Evolutionary conservation across 2,113 vertebrate species (phyloP).

Genomic region (Peromyscus californicus): DNA sequence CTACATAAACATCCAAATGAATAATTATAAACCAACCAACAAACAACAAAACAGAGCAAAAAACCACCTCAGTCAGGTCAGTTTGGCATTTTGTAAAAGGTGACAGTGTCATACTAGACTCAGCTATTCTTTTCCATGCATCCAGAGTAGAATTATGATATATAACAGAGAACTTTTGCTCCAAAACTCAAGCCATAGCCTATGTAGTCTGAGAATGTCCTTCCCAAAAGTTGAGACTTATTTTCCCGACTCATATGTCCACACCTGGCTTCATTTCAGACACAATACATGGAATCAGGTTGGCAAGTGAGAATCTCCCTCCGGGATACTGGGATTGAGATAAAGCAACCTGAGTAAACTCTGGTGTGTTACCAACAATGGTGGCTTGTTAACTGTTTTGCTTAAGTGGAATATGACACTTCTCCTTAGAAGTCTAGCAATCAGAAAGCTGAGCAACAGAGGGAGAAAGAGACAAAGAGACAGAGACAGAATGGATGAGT

Average conservation of each 20-base stretch:
- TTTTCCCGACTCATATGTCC: background rate
- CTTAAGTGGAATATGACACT: background rate
- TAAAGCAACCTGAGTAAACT: background rate
- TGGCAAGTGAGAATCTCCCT: background rate
- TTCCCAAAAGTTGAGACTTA: background rate
- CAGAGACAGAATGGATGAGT: background rate
- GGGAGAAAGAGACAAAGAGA: background rate
- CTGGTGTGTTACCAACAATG: background rate
- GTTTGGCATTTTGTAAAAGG: background rate
- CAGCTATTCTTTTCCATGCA: background rate
- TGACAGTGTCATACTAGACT: background rate
- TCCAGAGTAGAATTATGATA: background rate
- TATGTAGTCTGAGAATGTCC: background rate
- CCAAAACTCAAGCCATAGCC: background rate
- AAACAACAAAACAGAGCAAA: background rate
- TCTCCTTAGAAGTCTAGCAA: background rate
- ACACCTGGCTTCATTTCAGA: background rate
- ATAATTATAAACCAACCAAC: background rate
- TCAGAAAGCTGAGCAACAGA: background rate
- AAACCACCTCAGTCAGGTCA: background rate
- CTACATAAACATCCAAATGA: background rate
- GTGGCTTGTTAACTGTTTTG: fast-evolving
- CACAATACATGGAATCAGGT: background rate
- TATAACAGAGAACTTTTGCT: background rate
- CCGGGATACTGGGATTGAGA: background rate